Evolutionary conservation across 2,113 vertebrate species (phyloP).

Genomic region (Loxodonta africana): DNA sequence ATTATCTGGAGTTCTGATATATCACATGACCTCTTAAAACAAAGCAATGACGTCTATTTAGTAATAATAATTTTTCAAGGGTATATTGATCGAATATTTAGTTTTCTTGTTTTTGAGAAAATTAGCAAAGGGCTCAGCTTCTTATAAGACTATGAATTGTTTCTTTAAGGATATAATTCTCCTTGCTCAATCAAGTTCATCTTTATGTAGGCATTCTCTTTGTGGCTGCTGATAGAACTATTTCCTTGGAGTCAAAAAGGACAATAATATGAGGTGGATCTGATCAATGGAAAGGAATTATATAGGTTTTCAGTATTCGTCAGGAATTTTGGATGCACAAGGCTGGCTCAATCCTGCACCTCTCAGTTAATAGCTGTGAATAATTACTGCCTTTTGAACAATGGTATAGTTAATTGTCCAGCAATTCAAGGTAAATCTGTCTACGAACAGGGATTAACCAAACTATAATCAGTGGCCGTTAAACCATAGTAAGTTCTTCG

Average conservation of each 20-base stretch:
- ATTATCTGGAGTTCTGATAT: constrained; percentile 75
- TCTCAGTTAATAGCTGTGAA: constrained; percentile 65
- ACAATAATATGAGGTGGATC: neutral
- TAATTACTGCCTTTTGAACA: constrained; percentile 72
- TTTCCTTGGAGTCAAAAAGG: constrained; percentile 51
- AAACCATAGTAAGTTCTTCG: constrained; percentile 43
- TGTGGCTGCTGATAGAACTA: neutral
- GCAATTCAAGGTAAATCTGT: constrained; percentile 79
- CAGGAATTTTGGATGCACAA: constrained; percentile 59
- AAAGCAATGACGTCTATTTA: constrained; percentile 63
- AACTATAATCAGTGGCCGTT: constrained; percentile 32
- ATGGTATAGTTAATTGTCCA: constrained; percentile 70
- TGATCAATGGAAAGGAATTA: neutral
- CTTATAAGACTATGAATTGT: neutral
- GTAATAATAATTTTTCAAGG: constrained; percentile 39
- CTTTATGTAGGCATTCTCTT: constrained; percentile 1
- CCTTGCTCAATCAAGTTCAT: neutral
- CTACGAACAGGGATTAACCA: constrained; percentile 54
- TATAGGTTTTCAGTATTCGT: constrained; percentile 68
- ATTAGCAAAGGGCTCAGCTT: neutral
- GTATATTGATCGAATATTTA: neutral
- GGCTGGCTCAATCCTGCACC: neutral
- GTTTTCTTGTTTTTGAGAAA: constrained; percentile 40
- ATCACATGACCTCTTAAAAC: constrained; percentile 73
- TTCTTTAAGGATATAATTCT: constrained; percentile 24